Evolutionary conservation across 2,888 invertebrate species (phyloP).

Genomic region (Hypercompe scribonia): DNA sequence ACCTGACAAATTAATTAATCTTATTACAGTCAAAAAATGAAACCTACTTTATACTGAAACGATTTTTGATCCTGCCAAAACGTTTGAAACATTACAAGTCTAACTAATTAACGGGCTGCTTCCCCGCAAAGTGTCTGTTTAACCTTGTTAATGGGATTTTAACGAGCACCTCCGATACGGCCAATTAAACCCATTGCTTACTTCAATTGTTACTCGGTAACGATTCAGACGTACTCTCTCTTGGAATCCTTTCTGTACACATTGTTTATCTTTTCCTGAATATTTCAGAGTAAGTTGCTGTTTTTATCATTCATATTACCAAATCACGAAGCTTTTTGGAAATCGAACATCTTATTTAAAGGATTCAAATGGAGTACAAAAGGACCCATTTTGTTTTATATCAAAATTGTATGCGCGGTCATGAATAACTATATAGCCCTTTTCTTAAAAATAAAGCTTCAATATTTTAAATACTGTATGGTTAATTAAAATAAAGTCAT

Average conservation of each 20-base stretch:
- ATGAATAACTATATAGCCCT: conserved; percentile 6
- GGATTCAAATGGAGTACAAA: not conserved
- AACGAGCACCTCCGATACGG: conserved; percentile 50
- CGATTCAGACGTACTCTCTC: not conserved
- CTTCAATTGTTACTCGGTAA: conserved; percentile 18
- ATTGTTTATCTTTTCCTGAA: not conserved
- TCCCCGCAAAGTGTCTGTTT: conserved; percentile 38
- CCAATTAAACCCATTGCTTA: conserved; percentile 44
- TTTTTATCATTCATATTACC: not conserved
- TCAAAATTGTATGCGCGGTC: conserved; percentile 14
- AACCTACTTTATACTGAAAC: not conserved
- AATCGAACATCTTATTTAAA: not conserved
- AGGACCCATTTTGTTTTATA: conserved; percentile 15
- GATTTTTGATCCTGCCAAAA: conserved; percentile 16
- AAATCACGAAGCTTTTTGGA: not conserved
- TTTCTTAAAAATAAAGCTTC: not conserved
- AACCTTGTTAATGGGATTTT: conserved; percentile 57
- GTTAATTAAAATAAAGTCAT: not conserved
- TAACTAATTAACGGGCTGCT: conserved; percentile 39
- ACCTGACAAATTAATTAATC: not conserved
- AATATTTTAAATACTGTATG: not conserved
- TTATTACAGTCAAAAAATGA: not conserved
- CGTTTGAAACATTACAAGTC: conserved; percentile 31
- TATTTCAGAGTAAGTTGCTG: not conserved
- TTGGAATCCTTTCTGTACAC: not conserved